Evolutionary conservation across 2,888 invertebrate genomes (phyloP).

Genomic region (Oligia fasciuncula): DNA sequence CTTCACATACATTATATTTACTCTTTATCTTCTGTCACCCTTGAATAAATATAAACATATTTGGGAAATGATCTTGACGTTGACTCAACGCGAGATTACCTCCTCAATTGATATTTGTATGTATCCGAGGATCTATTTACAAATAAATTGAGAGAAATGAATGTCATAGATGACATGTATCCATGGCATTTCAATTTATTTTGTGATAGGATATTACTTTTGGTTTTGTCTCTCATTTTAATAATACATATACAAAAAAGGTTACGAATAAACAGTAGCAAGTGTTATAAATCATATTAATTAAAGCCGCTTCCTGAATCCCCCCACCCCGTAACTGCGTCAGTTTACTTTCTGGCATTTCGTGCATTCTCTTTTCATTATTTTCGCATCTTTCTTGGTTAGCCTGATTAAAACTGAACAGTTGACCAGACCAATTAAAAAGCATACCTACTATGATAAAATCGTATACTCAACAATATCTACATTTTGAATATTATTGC

Average conservation of each 20-base stretch:
- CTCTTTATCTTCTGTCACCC: constrained; percentile 46
- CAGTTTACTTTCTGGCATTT: constrained; percentile 39
- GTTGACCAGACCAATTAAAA: constrained; percentile 44
- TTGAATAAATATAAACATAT: constrained; percentile 61
- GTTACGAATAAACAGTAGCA: constrained; percentile 55
- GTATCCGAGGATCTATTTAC: constrained; percentile 50
- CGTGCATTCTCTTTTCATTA: constrained; percentile 57
- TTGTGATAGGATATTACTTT: constrained; percentile 19
- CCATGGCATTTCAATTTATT: constrained; percentile 44
- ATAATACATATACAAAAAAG: constrained; percentile 34
- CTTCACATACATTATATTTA: constrained; percentile 55
- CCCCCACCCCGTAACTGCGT: not conserved
- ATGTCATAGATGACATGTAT: constrained; percentile 40
- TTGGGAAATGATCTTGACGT: constrained; percentile 58
- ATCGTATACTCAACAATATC: constrained; percentile 5
- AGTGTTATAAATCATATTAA: constrained; percentile 65
- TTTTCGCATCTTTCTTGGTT: constrained; percentile 45
- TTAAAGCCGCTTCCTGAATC: constrained; percentile 56
- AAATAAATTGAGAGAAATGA: constrained; percentile 52
- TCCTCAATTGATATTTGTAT: constrained; percentile 50
- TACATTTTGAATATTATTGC: not conserved
- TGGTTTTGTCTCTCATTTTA: constrained; percentile 24
- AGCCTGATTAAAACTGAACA: constrained; percentile 52
- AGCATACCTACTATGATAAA: not conserved
- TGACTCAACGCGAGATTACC: constrained; percentile 57